Evolutionary conservation across 1,140 invertebrate species (phyloP), one percentile per base, ranked within the genome.

Genomic region (Radopholus similis): DNA sequence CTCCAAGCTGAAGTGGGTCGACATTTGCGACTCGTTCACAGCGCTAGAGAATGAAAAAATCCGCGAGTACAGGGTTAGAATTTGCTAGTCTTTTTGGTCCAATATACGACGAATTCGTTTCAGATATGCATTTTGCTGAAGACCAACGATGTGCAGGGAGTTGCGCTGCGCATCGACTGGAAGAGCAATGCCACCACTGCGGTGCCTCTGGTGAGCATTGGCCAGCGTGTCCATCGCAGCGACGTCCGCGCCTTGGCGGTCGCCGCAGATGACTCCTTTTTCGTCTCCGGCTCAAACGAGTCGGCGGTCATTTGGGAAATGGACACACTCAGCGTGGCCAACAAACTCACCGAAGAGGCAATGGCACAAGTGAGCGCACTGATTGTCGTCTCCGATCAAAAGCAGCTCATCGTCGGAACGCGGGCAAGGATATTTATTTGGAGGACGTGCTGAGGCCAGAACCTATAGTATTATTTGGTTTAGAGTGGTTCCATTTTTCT

Each of bases 361-460:
- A 59, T 82, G 32, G 64, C 60, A n/a, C 73, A 82, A 28, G 66
- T 82, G 23, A 65, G 90, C 9, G 88, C 88, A 66, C 86, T 88
- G n/a, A 85, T 88, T 55, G 95, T 97, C 85, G 89, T 90, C 8
- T 91, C 92, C 23, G 93, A 93, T 38, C 93, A 98, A 84, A 86
- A 91, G 40, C 90, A 97, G 86, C 88, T 90, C 42, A 85, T 97
- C 54, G 87, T 91, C 56, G 95, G 93, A 34, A 88, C 91, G 64
- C 92, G 93, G 82, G 86, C 86, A 76, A 35, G 28, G 42, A 30
- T 13, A 15, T 63, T 64, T 9, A 4, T 32, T n/a, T n/a, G n/a
- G n/a, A n/a, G n/a, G n/a, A n/a, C n/a, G n/a, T n/a, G n/a, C n/a
- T n/a, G n/a, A n/a, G n/a, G n/a, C n/a, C n/a, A n/a, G 18, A 37